phyloP scores from a whole-genome alignment of 2,888 invertebrate species.

The Cenopis cana region DNA sequence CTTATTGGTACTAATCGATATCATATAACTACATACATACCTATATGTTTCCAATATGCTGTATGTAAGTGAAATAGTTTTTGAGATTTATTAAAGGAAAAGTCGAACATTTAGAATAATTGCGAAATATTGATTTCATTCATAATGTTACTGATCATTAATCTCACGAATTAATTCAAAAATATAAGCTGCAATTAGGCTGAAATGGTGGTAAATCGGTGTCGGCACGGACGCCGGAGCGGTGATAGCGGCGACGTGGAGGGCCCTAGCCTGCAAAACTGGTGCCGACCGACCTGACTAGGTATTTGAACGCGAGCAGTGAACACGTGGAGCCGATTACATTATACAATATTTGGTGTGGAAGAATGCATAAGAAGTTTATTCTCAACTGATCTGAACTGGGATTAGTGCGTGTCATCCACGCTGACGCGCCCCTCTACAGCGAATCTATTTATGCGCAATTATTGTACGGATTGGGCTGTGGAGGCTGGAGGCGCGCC shows the following conservation, averaged over 20 bases:
- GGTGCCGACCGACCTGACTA: slow-evolving; percentile 39
- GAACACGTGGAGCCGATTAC: slow-evolving; percentile 7
- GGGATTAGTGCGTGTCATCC: too few species aligned
- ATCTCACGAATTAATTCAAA: slow-evolving; percentile 10
- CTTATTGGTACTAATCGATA: too few species aligned
- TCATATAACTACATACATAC: too few species aligned
- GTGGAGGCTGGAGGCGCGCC: too few species aligned
- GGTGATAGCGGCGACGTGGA: slow-evolving; percentile 12
- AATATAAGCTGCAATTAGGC: slow-evolving; percentile 11
- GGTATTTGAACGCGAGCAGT: slow-evolving; percentile 38
- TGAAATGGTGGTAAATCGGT: slow-evolving; percentile 8
- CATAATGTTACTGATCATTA: neutral
- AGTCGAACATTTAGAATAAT: too few species aligned
- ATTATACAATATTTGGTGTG: neutral
- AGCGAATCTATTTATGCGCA: too few species aligned
- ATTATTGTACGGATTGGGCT: too few species aligned
- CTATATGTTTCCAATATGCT: neutral
- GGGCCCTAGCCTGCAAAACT: slow-evolving; percentile 43
- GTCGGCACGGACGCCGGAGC: slow-evolving; percentile 8
- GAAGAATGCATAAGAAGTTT: neutral
- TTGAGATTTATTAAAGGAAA: too few species aligned
- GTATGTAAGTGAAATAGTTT: neutral
- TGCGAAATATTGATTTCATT: neutral
- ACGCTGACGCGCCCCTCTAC: too few species aligned
- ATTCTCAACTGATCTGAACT: neutral